Percentiles rank a stretch among this genome's conserved stretches.
Evolutionary conservation across 2,797 vertebrate species (phyloP).

Genomic region (Phataginus tetradactyla): DNA sequence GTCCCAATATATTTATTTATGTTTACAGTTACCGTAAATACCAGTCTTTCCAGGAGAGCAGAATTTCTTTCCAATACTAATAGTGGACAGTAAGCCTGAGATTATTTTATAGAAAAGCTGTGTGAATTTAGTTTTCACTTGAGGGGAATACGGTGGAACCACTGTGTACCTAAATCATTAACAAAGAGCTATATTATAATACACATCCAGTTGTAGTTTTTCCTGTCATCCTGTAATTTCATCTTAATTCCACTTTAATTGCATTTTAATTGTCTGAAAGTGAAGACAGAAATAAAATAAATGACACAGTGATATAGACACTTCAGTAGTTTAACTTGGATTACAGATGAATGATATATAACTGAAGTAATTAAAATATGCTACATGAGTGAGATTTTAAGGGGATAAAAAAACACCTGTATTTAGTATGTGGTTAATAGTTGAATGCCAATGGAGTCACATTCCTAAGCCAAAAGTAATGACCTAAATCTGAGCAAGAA

Average conservation of each 20-base stretch:
- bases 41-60: neutral
- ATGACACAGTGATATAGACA: constrained; percentile 20
- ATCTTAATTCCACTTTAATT: constrained; percentile 63
- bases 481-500: constrained; percentile 61
- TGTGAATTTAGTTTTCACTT: constrained; percentile 10
- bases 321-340: neutral
- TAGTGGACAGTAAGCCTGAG: neutral
- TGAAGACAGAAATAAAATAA: constrained; percentile 55
- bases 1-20: neutral
- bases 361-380: neutral
- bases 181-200: neutral
- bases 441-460: constrained; percentile 18
- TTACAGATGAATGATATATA: neutral
- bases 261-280: constrained; percentile 40
- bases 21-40: neutral
- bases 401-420: neutral
- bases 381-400: neutral
- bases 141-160: neutral
- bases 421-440: constrained; percentile 12
- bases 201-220: neutral
- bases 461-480: constrained; percentile 68
- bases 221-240: constrained; percentile 43
- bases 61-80: neutral
- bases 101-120: neutral
- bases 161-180: neutral